Evolutionary conservation across 1,140 invertebrate species (phyloP), one percentile per base, ranked within the genome.

Genomic region (Drosophila truncata): DNA sequence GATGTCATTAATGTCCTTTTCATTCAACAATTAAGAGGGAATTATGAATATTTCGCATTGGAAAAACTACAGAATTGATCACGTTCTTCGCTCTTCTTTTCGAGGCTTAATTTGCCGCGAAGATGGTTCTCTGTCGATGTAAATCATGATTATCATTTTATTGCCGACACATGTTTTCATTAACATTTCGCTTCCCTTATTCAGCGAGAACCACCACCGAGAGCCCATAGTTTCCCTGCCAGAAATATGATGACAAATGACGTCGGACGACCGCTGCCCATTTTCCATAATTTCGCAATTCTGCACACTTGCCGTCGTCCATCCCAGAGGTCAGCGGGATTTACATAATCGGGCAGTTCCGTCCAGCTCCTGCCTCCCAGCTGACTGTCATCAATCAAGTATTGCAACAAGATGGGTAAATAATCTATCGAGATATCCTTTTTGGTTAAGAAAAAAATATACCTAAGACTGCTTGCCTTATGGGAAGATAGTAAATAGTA

Each of bases 81-180:
- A 80, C 81, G 76, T 84, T 84, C 71, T 29, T 47, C 8, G 16
- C 8, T 27, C 33, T 20, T 13, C 29, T 5, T n/a, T 25, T 37
- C 16, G 25, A 23, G 42, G 61, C 52, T 73, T 76, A 75, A 37
- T 20, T 35, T 60, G 5, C 29, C 61, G 66, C 25, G 33, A 44
- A 70, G 65, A 71, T 37, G 42, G 29, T 18, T 20, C 50, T 35
- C 6, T 14, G 20, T 14, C 37, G 73, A 78, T 82, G 82, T 86
- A 86, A 86, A 86, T 86, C 83, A 86, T 86, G 78, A 86, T 86
- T 86, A 86, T 82, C 69, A 73, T 86, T 86, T 86, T 85, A 85
- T 85, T 81, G 82, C 82, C 66, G 82, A 85, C 82, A 86, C 82
- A 85, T 85, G 82, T 78, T 85, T 84, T 82, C 82, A 85, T 85